phyloP scores from a whole-genome alignment of 2,888 invertebrate genomes.

The Chirona hameri region DNA sequence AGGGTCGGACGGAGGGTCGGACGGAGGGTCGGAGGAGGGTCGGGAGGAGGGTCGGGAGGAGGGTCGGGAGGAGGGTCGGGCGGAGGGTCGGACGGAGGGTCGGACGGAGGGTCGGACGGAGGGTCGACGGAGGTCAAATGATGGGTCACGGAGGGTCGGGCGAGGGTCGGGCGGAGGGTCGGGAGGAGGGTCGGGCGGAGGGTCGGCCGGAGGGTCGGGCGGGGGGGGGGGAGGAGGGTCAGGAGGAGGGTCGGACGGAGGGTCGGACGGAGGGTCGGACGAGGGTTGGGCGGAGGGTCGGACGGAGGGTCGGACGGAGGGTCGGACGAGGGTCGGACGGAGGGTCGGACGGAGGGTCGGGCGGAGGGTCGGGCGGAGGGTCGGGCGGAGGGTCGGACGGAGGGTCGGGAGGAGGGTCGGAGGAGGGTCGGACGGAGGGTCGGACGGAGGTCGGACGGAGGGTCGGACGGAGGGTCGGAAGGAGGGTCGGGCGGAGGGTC shows the following conservation, averaged over 20 bases:
- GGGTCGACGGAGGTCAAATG: conserved; percentile 6
- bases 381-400: conserved; percentile 14
- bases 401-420: too few relatives aligned
- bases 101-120: not conserved
- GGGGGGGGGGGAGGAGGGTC: too few relatives aligned
- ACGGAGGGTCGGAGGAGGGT: not conserved
- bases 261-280: not conserved
- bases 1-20: not conserved
- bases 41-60: conserved; percentile 23
- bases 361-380: not conserved
- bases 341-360: conserved; percentile 1
- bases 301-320: not conserved
- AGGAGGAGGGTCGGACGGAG: too few relatives aligned
- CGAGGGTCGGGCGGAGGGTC: not conserved
- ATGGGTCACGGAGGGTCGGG: conserved; percentile 13
- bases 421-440: too few relatives aligned
- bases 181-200: too few relatives aligned
- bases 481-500: too few relatives aligned
- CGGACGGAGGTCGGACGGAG: not conserved
- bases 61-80: too few relatives aligned
- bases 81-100: conserved; percentile 26
- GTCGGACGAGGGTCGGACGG: too few relatives aligned
- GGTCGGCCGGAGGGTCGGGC: conserved; percentile 22
- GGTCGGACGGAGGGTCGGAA: conserved; percentile 12
- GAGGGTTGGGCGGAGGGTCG: conserved; percentile 9